Evolutionary conservation across 2,797 vertebrate genomes (phyloP).

Genomic region (Cottoperca gobio): DNA sequence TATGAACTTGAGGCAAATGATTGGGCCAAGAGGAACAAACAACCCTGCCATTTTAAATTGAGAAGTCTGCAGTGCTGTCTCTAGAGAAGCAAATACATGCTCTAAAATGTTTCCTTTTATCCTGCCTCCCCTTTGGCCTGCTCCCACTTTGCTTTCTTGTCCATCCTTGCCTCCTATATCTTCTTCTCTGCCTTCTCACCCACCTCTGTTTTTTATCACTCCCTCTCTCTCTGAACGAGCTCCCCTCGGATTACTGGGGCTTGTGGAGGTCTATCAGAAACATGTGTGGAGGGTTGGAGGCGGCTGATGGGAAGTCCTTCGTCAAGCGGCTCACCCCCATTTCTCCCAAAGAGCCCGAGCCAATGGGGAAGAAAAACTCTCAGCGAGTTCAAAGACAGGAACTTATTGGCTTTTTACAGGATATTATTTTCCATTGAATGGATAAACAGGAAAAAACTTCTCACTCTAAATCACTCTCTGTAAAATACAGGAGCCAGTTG

Average conservation of each 20-base stretch:
- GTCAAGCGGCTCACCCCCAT: conserved; percentile 77
- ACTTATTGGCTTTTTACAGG: conserved; percentile 77
- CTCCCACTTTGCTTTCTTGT: conserved; percentile 55
- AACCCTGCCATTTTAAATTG: conserved; percentile 38
- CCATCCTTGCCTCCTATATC: conserved; percentile 54
- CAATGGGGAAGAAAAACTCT: conserved; percentile 73
- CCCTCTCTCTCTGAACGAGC: conserved; percentile 75
- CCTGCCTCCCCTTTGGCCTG: conserved; percentile 58
- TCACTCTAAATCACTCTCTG: conserved; percentile 66
- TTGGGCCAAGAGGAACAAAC: conserved; percentile 31
- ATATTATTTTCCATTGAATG: conserved; percentile 80
- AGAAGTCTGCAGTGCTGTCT: conserved; percentile 56
- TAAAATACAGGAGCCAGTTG: conserved; percentile 69
- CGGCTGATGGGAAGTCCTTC: conserved; percentile 80
- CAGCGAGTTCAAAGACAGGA: conserved; percentile 76
- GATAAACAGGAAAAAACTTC: conserved; percentile 76
- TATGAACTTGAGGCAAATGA: conserved; percentile 17
- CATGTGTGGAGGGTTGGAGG: conserved; percentile 86
- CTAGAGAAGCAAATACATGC: conserved; percentile 64
- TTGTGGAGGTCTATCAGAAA: conserved; percentile 89
- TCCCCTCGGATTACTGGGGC: conserved; percentile 84
- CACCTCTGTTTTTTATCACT: conserved; percentile 59
- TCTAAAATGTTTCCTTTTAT: conserved; percentile 72
- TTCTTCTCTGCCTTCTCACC: conserved; percentile 58
- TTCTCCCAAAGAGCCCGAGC: conserved; percentile 67